Evolutionary conservation across 2,888 invertebrate genomes (phyloP), one percentile per base, ranked within the genome.

Genomic region (Siphlonurus alternatus): DNA sequence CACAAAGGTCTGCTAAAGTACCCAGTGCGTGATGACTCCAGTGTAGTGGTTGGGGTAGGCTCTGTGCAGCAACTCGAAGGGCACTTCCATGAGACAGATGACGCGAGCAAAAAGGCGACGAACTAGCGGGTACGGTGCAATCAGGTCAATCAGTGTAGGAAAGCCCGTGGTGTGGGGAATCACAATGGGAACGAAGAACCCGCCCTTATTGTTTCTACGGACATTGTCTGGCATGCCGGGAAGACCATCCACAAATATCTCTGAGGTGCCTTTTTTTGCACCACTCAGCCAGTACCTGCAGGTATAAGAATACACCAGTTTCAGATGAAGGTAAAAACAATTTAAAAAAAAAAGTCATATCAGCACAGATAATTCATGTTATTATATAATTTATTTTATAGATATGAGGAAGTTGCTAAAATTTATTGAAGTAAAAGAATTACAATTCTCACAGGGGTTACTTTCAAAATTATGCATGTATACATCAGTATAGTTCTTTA

Each of bases 221-320:
- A 86, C 77, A 71, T 88, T 89, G 75, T 90, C 90, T 0, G 88
- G 87, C 15, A 81, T 66, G 63, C 85, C 92, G 72, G 92, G 91
- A 66, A 93, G 76, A 53, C 89, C 89, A 70, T 92, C 87, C 2
- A 86, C 77, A 71, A 96, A 93, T 1, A 89, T 77, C 73, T 94
- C 93, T 2, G 79, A 76, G 67, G 82, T 78, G n/a, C 93, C 94
- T 69, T 84, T 83, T 70, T 89, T 89, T 0, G 85, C 78, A 2
- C 96, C 96, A 72, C 83, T 85, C 7, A 97, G 73, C 72, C 90
- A 81, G 74, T 90, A 89, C 71, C 78, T 78, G 68, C n/a, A 69
- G 69, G 63, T 61, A 61, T 53, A n/a, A 56, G 38, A 23, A 25
- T 22, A n/a, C n/a, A n/a, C n/a, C n/a, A n/a, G n/a, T n/a, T n/a